phyloP scores from a whole-genome alignment of 2,888 invertebrate genomes.

The Lomographa bimaculata region DNA sequence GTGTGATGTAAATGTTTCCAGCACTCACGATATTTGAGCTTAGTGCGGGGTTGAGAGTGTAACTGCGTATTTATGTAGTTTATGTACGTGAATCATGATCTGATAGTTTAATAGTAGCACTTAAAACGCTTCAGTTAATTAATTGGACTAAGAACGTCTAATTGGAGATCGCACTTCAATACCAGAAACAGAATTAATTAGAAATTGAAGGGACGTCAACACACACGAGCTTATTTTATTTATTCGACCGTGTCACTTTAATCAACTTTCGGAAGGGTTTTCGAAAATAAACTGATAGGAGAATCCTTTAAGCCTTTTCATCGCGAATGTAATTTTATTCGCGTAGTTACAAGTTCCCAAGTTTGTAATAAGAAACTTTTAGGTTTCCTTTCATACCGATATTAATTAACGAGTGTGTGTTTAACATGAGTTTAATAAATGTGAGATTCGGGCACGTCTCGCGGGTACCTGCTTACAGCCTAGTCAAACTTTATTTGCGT shows the following conservation, averaged over 20 bases:
- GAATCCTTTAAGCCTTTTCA: constrained; percentile 54
- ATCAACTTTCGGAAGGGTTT: constrained; percentile 57
- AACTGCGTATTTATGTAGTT: no score
- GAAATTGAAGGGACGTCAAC: constrained; percentile 44
- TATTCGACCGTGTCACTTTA: constrained; percentile 59
- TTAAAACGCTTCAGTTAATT: constrained; percentile 12
- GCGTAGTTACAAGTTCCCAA: constrained; percentile 55
- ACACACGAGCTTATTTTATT: constrained; percentile 55
- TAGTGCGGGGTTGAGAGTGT: no score
- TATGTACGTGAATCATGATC: no score
- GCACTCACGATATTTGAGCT: no score
- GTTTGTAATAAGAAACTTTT: constrained; percentile 71
- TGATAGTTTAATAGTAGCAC: no score
- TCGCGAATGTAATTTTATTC: constrained; percentile 57
- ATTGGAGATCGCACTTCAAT: constrained; percentile 17
- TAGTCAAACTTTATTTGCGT: constrained; percentile 71
- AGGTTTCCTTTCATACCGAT: constrained; percentile 72
- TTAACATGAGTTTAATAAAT: constrained; percentile 68
- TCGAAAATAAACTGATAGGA: constrained; percentile 51
- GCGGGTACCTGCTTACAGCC: constrained; percentile 32
- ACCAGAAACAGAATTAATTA: constrained; percentile 21
- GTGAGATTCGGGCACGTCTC: constrained; percentile 54
- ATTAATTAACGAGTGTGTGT: constrained; percentile 74
- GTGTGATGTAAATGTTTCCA: no score
- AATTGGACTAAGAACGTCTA: constrained; percentile 12